Conservation (phyloP, 2,888 invertebrate genomes). For the Baccha elongata region DNA sequence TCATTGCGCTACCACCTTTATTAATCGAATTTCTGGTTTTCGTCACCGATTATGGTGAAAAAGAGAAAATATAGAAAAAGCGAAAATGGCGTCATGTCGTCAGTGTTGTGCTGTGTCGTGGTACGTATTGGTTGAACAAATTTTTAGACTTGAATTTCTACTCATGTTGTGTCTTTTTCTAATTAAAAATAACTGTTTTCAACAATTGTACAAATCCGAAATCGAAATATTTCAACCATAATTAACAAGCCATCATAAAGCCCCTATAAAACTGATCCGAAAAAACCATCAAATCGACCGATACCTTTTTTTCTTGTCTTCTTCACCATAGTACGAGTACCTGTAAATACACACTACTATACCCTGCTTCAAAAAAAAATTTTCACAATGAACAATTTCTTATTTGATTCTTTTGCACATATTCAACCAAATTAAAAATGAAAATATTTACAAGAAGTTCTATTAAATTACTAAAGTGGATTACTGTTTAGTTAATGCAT, state of each 20-base stretch:
- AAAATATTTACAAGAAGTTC: conserved; percentile 14
- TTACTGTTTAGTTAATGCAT: neutral
- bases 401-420: conserved; percentile 32
- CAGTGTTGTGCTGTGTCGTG: conserved; percentile 98
- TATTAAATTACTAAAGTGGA: conserved; percentile 14
- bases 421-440: conserved; percentile 23
- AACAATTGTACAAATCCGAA: conserved; percentile 6
- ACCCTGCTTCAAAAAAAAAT: conserved; percentile 51
- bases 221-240: conserved; percentile 1
- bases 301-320: conserved; percentile 40
- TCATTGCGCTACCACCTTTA: conserved; percentile 40
- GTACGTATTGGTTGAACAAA: conserved; percentile 86
- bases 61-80: conserved; percentile 68
- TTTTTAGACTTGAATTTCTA: conserved; percentile 37
- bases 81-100: conserved; percentile 97
- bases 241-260: conserved; percentile 11
- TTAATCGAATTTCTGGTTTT: conserved; percentile 14
- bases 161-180: conserved; percentile 37
- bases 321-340: conserved; percentile 46
- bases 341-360: conserved; percentile 41
- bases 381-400: conserved; percentile 61
- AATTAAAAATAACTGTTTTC: conserved; percentile 59
- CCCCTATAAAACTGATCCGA: conserved; percentile 27
- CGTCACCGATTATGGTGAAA: conserved; percentile 50
- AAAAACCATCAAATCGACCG: conserved; percentile 36